Conservation (phyloP, 2,888 invertebrate species). For the Trichopria drosophilae region DNA sequence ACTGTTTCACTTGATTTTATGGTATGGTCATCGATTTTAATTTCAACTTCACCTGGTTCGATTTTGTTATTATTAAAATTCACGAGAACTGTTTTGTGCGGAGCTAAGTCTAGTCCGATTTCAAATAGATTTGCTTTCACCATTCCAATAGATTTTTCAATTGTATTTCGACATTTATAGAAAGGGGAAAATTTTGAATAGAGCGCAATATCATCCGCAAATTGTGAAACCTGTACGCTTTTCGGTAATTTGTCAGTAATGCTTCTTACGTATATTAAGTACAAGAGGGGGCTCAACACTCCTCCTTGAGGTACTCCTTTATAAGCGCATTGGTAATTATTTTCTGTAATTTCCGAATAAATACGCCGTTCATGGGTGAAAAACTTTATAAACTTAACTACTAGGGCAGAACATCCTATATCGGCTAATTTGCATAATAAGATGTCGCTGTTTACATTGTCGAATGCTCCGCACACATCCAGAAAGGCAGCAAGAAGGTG, state of each 20-base stretch:
- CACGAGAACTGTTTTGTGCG: too few relatives aligned
- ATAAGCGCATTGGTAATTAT: background rate
- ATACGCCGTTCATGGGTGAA: background rate
- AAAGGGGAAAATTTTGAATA: too few relatives aligned
- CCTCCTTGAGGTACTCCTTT: too few relatives aligned
- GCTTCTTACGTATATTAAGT: slow-evolving; percentile 3
- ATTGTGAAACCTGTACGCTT: slow-evolving; percentile 1
- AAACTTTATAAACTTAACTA: slow-evolving; percentile 8
- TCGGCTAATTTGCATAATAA: slow-evolving; percentile 7
- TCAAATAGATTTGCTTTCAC: too few relatives aligned
- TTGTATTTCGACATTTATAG: too few relatives aligned
- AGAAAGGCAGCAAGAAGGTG: background rate
- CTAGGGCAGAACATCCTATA: slow-evolving; percentile 5
- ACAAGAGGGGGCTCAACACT: background rate
- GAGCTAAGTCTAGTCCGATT: too few relatives aligned
- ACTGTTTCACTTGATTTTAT: background rate
- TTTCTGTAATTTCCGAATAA: too few relatives aligned
- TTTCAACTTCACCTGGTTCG: too few relatives aligned
- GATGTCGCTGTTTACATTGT: slow-evolving; percentile 1
- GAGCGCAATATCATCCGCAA: slow-evolving; percentile 10
- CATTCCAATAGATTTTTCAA: too few relatives aligned
- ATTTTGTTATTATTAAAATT: background rate
- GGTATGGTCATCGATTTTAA: background rate
- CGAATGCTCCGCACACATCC: slow-evolving; percentile 7
- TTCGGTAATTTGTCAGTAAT: background rate